phyloP scores from a whole-genome alignment of 2,888 invertebrate species.

The Cataglyphis albicans region DNA sequence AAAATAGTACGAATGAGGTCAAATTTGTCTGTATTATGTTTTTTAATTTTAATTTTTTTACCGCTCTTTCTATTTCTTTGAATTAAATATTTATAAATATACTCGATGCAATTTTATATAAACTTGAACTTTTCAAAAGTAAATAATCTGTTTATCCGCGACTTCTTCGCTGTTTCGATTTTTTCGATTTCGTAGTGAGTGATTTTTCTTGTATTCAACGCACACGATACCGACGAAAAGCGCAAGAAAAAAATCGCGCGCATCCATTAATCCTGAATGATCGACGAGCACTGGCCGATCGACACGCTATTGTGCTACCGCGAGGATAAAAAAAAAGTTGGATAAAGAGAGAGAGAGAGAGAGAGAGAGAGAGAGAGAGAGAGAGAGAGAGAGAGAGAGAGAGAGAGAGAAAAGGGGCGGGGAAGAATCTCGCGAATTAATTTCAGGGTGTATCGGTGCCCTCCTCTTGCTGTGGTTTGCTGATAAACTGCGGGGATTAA shows the following conservation, averaged over 20 bases:
- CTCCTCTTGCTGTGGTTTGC: conserved; percentile 44
- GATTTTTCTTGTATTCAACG: conserved; percentile 47
- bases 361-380: too few relatives aligned
- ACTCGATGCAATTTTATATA: neutral
- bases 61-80: neutral
- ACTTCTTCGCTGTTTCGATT: conserved; percentile 11
- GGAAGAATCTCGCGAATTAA: conserved; percentile 57
- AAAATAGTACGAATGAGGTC: too few relatives aligned
- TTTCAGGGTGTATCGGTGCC: conserved; percentile 57
- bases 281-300: conserved; percentile 48
- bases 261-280: conserved; percentile 55
- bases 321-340: conserved; percentile 25
- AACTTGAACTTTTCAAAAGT: neutral
- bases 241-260: conserved; percentile 44
- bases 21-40: too few relatives aligned
- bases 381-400: neutral
- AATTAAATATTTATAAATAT: neutral
- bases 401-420: neutral
- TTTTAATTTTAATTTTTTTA: neutral
- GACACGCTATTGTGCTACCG: conserved; percentile 46
- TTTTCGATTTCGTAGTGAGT: conserved; percentile 35
- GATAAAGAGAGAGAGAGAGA: neutral
- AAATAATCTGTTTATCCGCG: conserved; percentile 25
- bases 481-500: conserved; percentile 65
- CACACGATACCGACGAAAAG: conserved; percentile 43